These are phyloP conservation scores for Lasiurus cinereus DNA, from an alignment of 2,113 vertebrate genomes.

Conservation along the genomic window DNA sequence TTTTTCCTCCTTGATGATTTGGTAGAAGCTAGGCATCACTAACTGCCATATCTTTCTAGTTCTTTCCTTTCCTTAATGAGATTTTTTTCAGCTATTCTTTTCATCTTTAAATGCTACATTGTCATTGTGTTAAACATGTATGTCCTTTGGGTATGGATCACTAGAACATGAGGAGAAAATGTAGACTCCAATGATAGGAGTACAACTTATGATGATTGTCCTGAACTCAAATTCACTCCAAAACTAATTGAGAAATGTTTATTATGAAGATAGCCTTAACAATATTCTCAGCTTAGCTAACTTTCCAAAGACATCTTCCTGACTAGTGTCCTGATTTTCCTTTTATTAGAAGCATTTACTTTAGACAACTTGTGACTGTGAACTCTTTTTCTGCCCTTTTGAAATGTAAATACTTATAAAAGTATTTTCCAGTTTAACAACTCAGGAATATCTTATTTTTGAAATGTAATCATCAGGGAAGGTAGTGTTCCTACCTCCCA, in stretches of 20 bases:
- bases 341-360: background rate
- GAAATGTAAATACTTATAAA: background rate
- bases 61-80: background rate
- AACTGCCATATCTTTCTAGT: background rate
- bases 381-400: background rate
- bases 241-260: background rate
- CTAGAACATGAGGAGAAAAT: background rate
- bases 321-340: too few species aligned
- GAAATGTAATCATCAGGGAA: background rate
- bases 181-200: background rate
- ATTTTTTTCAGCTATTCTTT: background rate
- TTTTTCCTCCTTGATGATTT: background rate
- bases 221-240: background rate
- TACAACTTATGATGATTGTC: background rate
- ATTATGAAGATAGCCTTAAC: background rate
- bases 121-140: background rate
- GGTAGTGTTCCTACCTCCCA: background rate
- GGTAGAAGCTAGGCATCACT: background rate
- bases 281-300: background rate
- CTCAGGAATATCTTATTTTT: background rate
- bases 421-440: background rate
- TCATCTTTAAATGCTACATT: background rate
- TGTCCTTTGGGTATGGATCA: background rate
- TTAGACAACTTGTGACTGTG: background rate
- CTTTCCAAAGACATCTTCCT: background rate